Base-by-base conservation (phyloP, 1,140 invertebrate species). In the Aphelenchoides fujianensis region DNA sequence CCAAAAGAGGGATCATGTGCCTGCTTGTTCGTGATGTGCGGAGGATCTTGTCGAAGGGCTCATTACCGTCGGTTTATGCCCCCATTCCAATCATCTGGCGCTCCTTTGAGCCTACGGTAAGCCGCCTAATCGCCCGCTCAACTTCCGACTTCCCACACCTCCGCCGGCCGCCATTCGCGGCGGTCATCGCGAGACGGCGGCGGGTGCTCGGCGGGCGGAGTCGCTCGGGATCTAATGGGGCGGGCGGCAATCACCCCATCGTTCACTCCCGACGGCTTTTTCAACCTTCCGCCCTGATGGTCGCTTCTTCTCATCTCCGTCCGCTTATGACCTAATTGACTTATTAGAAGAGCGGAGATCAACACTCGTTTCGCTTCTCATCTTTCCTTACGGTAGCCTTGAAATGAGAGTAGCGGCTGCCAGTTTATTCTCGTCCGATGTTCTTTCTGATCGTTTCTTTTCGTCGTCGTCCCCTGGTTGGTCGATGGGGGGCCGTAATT, bases 281-380 rank as follows among this genome's bases (percentile, higher is more conserved):
- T 12, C 41, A 23, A 48, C 41, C 41, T 48, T 48, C 41, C 41
- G 41, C 12, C 41, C 23, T n/a, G n/a, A n/a, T n/a, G n/a, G n/a
- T n/a, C n/a, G n/a, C n/a, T n/a, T n/a, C n/a, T n/a, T n/a, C n/a
- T n/a, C n/a, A n/a, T n/a, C n/a, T n/a, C n/a, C n/a, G n/a, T 48
- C 41, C 23, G 12, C 41, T 23, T 48, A 48, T 48, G 41, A 48
- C 23, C 41, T 48, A 48, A 48, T 48, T 23, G 41, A 23, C 41
- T 48, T 48, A 48, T 48, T 48, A 48, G 41, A 48, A 48, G 41
- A 48, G 41, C 41, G 12, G 41, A 48, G 41, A 48, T 48, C 41
- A 23, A 48, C 12, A n/a, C n/a, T n/a, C n/a, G n/a, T 23, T 48
- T 48, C 41, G 41, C 41, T 48, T 48, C 41, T 16, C 12, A 48